Base-by-base conservation (phyloP, 2,888 invertebrate species). In the Nephrotoma guestfalica region DNA sequence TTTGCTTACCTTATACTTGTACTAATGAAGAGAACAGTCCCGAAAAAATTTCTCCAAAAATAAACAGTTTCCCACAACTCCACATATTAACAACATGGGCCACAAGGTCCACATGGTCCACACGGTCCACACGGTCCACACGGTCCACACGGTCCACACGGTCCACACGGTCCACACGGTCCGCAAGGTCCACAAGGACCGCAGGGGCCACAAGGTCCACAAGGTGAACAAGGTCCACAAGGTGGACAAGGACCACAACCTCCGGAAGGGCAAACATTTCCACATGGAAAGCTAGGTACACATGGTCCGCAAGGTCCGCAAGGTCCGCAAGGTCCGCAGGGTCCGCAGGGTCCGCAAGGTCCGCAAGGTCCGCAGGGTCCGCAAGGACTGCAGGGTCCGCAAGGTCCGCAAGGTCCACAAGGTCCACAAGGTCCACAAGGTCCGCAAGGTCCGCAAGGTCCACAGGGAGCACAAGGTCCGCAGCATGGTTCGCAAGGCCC, bases 401-500 rank as follows among this genome's bases (percentile, higher is more conserved):
- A 57, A 9, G 89, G 89, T 42, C 88, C 88, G 87, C 88, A 89
- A 11, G 86, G 71, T 0, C 84, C 86, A 85, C 86, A 86, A 40
- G 86, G 83, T 45, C 88, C 88, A 15, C 83, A 85, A 11, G 85
- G 85, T 4, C 85, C 85, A 43, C 85, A 85, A 2, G 86, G 18
- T 7, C n/a, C 13, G 41, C 42, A 42, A 1, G 85, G 43, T 15
- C n/a, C 43, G 7, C 18, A 85, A 11, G 85, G 85, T 7, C 42
- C 41, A 45, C 85, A 85, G 9, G 85, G 85, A 30, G 42, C n/a
- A 45, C 85, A 85, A 0, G 89, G 88, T 0, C 88, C 88, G 86
- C 88, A 89, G 5, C 41, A 90, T 83, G 89, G 89, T 87, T 85
- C 87, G 86, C 86, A 87, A 1, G 87, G 87, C 0, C 88, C 89